These are phyloP conservation scores for Zaprionus lachaisei DNA, from an alignment of 1,140 invertebrate genomes.

Conservation along the genomic window DNA sequence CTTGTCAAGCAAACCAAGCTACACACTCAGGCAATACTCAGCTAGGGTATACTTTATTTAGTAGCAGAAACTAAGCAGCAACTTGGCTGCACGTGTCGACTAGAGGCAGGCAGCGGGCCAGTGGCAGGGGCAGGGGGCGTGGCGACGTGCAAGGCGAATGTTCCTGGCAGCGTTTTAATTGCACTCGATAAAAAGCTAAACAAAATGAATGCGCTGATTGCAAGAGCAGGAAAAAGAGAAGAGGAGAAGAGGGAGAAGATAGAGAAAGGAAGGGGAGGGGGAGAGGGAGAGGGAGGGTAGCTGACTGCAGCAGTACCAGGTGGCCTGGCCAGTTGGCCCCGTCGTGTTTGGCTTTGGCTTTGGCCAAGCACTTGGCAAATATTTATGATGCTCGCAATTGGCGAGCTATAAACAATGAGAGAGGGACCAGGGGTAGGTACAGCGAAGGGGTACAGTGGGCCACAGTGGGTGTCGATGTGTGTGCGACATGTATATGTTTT, in stretches of 20 bases:
- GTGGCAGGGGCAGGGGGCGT: not conserved
- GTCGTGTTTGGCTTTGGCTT: conserved; percentile 5
- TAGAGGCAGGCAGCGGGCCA: not conserved
- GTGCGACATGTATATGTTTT: not conserved
- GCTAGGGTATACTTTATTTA: not conserved
- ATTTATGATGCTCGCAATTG: conserved; percentile 45
- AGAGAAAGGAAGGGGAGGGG: too few relatives aligned
- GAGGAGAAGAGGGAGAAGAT: not conserved
- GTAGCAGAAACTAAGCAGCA: conserved; percentile 1
- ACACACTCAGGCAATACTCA: not conserved
- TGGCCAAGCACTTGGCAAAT: conserved; percentile 50
- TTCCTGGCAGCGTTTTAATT: conserved; percentile 40
- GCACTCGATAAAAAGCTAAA: conserved; percentile 45
- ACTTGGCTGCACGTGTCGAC: conserved; percentile 4
- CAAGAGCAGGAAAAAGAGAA: conserved; percentile 20
- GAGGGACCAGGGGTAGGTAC: not conserved
- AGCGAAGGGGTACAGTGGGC: not conserved
- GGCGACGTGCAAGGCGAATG: conserved; percentile 7
- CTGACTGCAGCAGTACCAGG: not conserved
- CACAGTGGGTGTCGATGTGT: not conserved
- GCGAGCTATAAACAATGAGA: conserved; percentile 6
- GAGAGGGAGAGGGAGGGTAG: not conserved
- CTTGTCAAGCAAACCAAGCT: not conserved
- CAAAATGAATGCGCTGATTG: conserved; percentile 41
- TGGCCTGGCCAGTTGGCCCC: not conserved